Evolutionary conservation across 2,113 vertebrate genomes (phyloP).

Genomic region (Xenopus laevis): DNA sequence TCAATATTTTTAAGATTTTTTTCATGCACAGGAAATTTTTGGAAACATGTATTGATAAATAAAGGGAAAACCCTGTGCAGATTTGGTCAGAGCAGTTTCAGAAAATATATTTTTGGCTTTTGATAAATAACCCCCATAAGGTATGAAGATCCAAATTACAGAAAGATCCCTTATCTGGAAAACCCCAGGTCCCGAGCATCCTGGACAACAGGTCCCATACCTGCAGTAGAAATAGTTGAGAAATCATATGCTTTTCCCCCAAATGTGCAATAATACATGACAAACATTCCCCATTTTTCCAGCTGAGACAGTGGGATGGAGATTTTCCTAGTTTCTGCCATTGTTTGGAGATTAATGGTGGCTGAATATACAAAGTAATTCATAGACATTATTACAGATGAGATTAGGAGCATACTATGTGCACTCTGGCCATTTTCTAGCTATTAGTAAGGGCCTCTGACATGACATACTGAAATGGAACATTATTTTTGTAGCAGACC

Average conservation of each 20-base stretch:
- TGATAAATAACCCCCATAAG: no score
- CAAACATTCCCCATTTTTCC: background rate
- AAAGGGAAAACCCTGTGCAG: no score
- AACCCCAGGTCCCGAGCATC: no score
- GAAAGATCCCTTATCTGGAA: no score
- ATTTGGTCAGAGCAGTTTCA: no score
- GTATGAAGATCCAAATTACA: no score
- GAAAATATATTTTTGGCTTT: no score
- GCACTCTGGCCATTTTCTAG: constrained; percentile 18
- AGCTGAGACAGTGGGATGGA: background rate
- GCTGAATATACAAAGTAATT: background rate
- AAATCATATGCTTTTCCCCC: background rate
- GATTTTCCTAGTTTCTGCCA: background rate
- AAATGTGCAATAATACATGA: background rate
- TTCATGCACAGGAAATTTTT: no score
- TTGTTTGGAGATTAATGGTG: background rate
- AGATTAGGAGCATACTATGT: constrained; percentile 7
- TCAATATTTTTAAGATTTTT: no score
- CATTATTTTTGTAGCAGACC: constrained; percentile 33
- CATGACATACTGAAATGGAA: constrained; percentile 17
- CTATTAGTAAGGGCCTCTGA: constrained; percentile 9
- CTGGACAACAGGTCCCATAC: no score
- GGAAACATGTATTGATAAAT: no score
- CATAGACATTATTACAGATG: constrained; percentile 19
- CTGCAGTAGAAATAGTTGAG: no score